phyloP scores from a whole-genome alignment of 2,888 invertebrate genomes.

The Sesia bembeciformis region DNA sequence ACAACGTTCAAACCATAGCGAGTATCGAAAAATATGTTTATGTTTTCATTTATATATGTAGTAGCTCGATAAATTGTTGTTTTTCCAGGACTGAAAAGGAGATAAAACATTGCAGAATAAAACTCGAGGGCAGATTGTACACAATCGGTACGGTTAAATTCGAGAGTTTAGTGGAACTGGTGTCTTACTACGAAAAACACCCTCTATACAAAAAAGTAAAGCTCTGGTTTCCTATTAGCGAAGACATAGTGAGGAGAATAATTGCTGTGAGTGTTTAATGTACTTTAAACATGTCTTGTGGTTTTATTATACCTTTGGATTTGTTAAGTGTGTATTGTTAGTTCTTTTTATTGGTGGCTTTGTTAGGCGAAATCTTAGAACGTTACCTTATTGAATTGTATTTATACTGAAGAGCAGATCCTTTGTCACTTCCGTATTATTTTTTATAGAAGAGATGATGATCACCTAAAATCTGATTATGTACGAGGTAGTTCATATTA shows the following conservation, averaged over 20 bases:
- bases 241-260: slow-evolving; percentile 79
- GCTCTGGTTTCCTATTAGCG: slow-evolving; percentile 87
- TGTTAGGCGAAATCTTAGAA: too few relatives aligned
- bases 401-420: too few relatives aligned
- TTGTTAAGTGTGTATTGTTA: not conserved
- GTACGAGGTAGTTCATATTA: too few relatives aligned
- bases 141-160: slow-evolving; percentile 94
- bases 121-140: slow-evolving; percentile 92
- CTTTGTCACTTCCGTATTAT: too few relatives aligned
- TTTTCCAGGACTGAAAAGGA: slow-evolving; percentile 87
- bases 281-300: too few relatives aligned
- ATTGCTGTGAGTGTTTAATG: slow-evolving; percentile 68
- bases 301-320: not conserved
- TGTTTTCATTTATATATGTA: too few relatives aligned
- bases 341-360: not conserved
- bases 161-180: slow-evolving; percentile 95
- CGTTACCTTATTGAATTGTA: too few relatives aligned
- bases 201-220: slow-evolving; percentile 94
- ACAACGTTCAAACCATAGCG: too few relatives aligned
- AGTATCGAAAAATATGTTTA: too few relatives aligned
- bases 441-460: too few relatives aligned
- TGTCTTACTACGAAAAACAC: slow-evolving; percentile 92
- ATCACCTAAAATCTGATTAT: too few relatives aligned
- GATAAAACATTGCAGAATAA: slow-evolving; percentile 97
- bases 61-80: not conserved